Percentiles rank a stretch among this genome's conserved stretches.
These are phyloP conservation scores for Cryptocephalus moraei DNA, from an alignment of 2,888 invertebrate species.

Conservation along the genomic window DNA sequence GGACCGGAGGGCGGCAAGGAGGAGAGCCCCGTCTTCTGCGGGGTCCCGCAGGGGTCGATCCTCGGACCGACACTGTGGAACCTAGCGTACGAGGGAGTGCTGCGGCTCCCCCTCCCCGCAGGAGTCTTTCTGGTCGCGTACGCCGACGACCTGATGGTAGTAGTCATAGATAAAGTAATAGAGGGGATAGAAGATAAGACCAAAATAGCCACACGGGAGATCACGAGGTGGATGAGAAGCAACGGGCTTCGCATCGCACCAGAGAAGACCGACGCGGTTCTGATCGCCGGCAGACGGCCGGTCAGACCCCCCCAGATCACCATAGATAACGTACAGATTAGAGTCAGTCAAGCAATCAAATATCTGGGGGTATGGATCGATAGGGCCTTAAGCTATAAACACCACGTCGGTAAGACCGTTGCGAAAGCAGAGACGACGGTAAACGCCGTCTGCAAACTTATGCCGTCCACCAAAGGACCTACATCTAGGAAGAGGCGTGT, in stretches of 20 bases:
- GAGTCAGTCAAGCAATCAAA: conserved; percentile 4
- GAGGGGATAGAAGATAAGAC: background rate
- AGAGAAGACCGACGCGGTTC: conserved; percentile 1
- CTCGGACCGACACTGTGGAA: no score
- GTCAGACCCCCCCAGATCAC: no score
- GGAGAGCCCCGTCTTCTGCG: no score
- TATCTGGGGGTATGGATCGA: conserved; percentile 17
- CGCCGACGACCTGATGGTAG: background rate
- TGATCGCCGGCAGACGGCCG: background rate
- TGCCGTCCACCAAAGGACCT: conserved; percentile 11
- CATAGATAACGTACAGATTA: no score
- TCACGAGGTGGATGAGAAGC: background rate
- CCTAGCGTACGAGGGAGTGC: no score
- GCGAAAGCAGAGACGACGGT: conserved; percentile 11
- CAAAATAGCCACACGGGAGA: background rate
- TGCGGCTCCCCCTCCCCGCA: no score
- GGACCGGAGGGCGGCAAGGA: no score
- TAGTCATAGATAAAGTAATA: background rate
- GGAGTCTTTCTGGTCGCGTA: no score
- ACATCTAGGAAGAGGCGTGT: conserved; percentile 1
- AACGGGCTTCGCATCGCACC: background rate
- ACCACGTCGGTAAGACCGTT: conserved; percentile 8
- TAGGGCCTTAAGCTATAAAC: conserved; percentile 8
- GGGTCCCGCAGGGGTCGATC: no score
- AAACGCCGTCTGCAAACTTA: conserved; percentile 10